Conservation (phyloP, 2,888 invertebrate species). For the Punctoribates punctum region DNA sequence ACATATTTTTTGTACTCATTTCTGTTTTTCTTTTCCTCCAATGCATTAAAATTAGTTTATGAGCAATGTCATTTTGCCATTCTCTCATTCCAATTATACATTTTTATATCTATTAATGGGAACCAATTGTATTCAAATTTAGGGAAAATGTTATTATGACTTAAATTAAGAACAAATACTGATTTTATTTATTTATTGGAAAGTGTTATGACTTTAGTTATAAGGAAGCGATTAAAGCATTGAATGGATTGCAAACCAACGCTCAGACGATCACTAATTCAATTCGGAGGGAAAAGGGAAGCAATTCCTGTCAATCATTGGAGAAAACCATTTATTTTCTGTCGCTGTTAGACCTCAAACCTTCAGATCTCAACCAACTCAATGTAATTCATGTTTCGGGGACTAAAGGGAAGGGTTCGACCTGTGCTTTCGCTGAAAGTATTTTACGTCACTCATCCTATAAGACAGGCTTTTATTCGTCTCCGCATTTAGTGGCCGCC, state of each 20-base stretch:
- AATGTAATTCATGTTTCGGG: constrained; percentile 92
- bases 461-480: constrained; percentile 82
- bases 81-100: too few relatives aligned
- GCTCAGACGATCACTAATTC: constrained; percentile 34
- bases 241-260: constrained; percentile 72
- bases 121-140: too few relatives aligned
- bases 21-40: too few relatives aligned
- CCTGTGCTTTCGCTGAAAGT: constrained; percentile 86
- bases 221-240: constrained; percentile 66
- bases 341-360: constrained; percentile 35
- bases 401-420: constrained; percentile 94
- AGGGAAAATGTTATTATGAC: too few relatives aligned
- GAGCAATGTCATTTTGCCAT: too few relatives aligned
- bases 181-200: background rate
- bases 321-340: constrained; percentile 40
- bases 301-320: constrained; percentile 33
- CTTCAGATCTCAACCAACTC: constrained; percentile 66
- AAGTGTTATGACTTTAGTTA: constrained; percentile 36
- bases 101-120: too few relatives aligned
- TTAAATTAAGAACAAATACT: too few relatives aligned
- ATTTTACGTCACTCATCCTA: constrained; percentile 77
- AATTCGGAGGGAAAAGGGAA: constrained; percentile 17
- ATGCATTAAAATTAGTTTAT: too few relatives aligned
- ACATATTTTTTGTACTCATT: too few relatives aligned
- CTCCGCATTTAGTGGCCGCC: constrained; percentile 88